phyloP scores from a whole-genome alignment of 2,888 invertebrate species.

The Xylocampa areola region DNA sequence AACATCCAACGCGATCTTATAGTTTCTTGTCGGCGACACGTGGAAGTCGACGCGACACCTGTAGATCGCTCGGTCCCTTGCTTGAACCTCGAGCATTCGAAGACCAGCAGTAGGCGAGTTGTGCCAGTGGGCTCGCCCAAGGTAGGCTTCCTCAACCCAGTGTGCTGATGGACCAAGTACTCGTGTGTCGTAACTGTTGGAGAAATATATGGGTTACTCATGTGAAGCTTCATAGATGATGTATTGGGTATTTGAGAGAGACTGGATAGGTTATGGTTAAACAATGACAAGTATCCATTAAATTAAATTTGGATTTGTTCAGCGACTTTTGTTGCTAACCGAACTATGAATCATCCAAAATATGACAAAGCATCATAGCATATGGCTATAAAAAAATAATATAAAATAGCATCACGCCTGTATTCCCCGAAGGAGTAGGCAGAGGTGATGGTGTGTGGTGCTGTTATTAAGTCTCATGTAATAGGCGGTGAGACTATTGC shows the following conservation, averaged over 20 bases:
- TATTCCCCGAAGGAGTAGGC: too few species aligned
- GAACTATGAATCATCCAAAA: too few species aligned
- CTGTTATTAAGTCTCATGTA: too few species aligned
- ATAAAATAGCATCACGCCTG: too few species aligned
- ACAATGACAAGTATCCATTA: too few species aligned
- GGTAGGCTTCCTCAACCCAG: conserved; percentile 89
- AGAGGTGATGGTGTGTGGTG: too few species aligned
- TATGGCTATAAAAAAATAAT: too few species aligned
- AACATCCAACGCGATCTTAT: conserved; percentile 92
- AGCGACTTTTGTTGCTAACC: too few species aligned
- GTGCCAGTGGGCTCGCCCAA: conserved; percentile 92
- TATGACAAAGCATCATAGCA: too few species aligned
- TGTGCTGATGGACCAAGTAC: conserved; percentile 77
- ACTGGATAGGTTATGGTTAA: too few species aligned
- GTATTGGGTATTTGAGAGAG: not conserved
- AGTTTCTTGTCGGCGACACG: conserved; percentile 94
- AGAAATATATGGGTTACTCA: conserved; percentile 28
- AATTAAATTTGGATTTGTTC: too few species aligned
- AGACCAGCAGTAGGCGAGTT: conserved; percentile 75
- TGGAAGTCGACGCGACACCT: conserved; percentile 85
- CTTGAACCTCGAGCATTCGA: conserved; percentile 73
- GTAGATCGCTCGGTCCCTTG: conserved; percentile 79
- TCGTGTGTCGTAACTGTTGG: conserved; percentile 80
- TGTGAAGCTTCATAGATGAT: not conserved
- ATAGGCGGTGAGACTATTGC: too few species aligned